A percentile compares a stretch with the other conserved stretches of the same genome.
Conservation (phyloP, 2,113 vertebrate species). For the Heliornis fulica region DNA sequence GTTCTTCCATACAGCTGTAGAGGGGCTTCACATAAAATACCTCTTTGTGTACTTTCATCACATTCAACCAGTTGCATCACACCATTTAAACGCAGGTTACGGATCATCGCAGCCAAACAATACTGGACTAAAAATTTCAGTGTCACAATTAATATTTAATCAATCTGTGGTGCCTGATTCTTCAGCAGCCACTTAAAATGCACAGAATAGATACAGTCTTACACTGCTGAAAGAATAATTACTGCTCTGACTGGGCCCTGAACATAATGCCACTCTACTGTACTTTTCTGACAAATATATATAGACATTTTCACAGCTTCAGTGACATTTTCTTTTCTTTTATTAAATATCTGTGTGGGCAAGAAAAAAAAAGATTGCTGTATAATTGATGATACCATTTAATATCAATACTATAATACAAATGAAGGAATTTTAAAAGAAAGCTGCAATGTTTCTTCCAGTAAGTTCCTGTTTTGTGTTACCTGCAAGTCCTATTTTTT, state of each 20-base stretch:
- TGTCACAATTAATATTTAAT: constrained; percentile 48
- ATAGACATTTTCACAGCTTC: neutral
- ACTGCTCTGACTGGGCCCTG: constrained; percentile 18
- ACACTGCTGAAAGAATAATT: constrained; percentile 32
- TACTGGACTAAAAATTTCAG: neutral
- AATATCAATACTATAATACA: constrained; percentile 1
- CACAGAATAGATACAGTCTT: neutral
- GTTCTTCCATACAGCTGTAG: neutral
- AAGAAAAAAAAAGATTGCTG: neutral
- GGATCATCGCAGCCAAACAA: neutral
- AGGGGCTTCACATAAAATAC: neutral
- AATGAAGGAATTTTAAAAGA: neutral
- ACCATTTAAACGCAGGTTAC: neutral
- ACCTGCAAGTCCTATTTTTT: neutral
- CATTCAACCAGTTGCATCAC: neutral
- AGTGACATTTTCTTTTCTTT: constrained; percentile 30
- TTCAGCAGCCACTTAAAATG: constrained; percentile 30
- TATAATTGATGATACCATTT: neutral
- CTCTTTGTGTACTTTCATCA: neutral
- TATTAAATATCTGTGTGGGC: constrained; percentile 14
- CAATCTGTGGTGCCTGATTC: neutral
- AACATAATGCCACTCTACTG: constrained; percentile 2
- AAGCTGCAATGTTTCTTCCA: neutral
- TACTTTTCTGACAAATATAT: constrained; percentile 29
- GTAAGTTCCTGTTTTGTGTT: neutral